Evolutionary conservation across 2,797 vertebrate genomes (phyloP), one percentile per base, ranked within the genome.

Genomic region (Salarias fasciatus): DNA sequence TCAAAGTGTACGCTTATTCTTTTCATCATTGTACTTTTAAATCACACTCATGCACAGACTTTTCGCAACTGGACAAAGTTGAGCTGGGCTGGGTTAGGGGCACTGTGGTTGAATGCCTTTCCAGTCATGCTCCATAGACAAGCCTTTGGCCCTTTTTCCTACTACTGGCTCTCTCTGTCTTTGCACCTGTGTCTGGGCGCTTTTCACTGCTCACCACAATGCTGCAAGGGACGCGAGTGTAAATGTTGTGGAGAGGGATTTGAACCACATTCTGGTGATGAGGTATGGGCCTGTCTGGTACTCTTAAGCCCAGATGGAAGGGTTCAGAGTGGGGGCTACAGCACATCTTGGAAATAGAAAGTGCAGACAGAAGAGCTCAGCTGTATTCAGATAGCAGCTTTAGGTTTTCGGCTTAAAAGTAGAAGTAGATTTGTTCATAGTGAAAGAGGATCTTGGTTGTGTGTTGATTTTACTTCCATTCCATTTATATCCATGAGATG

Each of bases 91-190:
- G 74, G 85, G 82, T 84, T 35, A 83, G 78, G 86, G 84, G 89
- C 85, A 85, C 70, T 89, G 89, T 80, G 90, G 89, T 88, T 86
- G 85, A 90, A 91, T 89, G 83, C 83, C 85, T 90, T 91, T 88
- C 86, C 84, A 90, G 89, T 89, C 87, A 89, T 88, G 87, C 87
- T 89, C 86, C 71, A 78, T 81, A 75, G 86, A 88, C 78, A 84
- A 80, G 67, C 80, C 81, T 78, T 81, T 89, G 89, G 89, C 87
- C 83, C 82, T 64, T 83, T 86, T 82, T 87, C 77, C 82, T 76
- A 78, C 83, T 78, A 82, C 86, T 90, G 88, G 87, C 88, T 75
- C 84, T 53, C 72, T 82, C 80, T 43, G 72, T 70, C 87, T 77
- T 80, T 86, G 90, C 89, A 91, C 90, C 90, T 91, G 90, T 83